Percentiles rank a stretch among this genome's conserved stretches.
These are phyloP conservation scores for Myripristis jacobus DNA, from an alignment of 2,797 vertebrate genomes.

Conservation along the genomic window DNA sequence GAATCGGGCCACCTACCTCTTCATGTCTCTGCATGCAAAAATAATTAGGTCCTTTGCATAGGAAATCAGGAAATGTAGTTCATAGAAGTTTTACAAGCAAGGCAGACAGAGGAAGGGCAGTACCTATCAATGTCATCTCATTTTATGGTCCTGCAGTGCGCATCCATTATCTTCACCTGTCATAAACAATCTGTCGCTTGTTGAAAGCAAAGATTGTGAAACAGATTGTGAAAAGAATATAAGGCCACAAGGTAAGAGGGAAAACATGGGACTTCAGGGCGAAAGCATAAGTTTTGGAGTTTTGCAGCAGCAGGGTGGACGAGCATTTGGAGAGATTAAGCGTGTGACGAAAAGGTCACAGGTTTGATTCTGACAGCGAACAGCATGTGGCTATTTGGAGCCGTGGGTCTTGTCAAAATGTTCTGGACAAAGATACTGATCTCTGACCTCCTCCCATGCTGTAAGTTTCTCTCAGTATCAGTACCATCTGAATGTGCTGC, in stretches of 20 bases:
- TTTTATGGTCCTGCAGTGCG: conserved; percentile 59
- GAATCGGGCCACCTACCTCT: not conserved
- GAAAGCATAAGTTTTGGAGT: not conserved
- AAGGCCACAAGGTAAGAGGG: not conserved
- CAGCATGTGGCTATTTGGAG: too few species aligned
- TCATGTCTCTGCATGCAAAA: not conserved
- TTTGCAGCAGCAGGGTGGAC: not conserved
- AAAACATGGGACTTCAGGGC: not conserved
- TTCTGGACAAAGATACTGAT: too few species aligned
- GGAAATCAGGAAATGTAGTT: not conserved
- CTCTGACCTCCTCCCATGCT: too few species aligned
- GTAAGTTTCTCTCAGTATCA: too few species aligned
- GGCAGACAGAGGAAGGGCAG: not conserved
- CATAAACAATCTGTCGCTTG: conserved; percentile 57
- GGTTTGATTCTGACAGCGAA: too few species aligned
- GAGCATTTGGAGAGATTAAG: too few species aligned
- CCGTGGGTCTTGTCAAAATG: too few species aligned
- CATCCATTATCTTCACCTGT: conserved; percentile 55
- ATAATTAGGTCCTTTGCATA: not conserved
- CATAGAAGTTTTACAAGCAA: not conserved
- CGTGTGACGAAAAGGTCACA: too few species aligned
- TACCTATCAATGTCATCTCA: conserved; percentile 20
- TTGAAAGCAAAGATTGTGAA: conserved; percentile 42
- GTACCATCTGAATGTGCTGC: not conserved
- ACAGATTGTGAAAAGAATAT: conserved; percentile 7